Evolutionary conservation across 2,797 vertebrate species (phyloP).

Genomic region (Tadarida brasiliensis): DNA sequence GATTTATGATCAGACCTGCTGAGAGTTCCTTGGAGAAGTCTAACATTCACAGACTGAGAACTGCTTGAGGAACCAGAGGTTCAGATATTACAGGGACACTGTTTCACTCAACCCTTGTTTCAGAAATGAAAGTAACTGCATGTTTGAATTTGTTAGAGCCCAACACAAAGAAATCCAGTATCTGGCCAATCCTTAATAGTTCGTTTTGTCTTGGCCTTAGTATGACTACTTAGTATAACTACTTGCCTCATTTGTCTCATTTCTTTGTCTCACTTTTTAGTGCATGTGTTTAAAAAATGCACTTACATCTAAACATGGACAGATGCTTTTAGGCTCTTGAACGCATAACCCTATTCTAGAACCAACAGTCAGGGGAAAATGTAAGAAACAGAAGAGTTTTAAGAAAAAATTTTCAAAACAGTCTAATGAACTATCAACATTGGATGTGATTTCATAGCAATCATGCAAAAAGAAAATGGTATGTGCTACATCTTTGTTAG

Average conservation of each 20-base stretch:
- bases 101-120: slow-evolving; percentile 54
- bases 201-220: neutral
- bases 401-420: slow-evolving; percentile 7
- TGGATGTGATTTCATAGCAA: neutral
- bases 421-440: neutral
- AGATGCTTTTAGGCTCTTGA: neutral
- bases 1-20: slow-evolving; percentile 85
- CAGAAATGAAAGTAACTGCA: slow-evolving; percentile 71
- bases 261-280: neutral
- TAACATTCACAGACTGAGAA: slow-evolving; percentile 73
- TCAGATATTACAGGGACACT: slow-evolving; percentile 60
- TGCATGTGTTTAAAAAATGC: slow-evolving; percentile 33
- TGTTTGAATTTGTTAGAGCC: slow-evolving; percentile 66
- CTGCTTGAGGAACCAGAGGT: slow-evolving; percentile 58
- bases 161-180: slow-evolving; percentile 62
- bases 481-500: slow-evolving; percentile 4
- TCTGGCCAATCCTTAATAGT: slow-evolving; percentile 44
- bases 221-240: too few species aligned
- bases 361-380: slow-evolving; percentile 3
- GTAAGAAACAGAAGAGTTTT: slow-evolving; percentile 13
- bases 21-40: slow-evolving; percentile 81
- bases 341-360: slow-evolving; percentile 50
- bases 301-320: neutral
- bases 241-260: slow-evolving; percentile 20
- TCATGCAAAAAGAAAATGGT: slow-evolving; percentile 25